Base-by-base conservation (phyloP, 2,797 vertebrate species). In the Setipinna tenuifilis region DNA sequence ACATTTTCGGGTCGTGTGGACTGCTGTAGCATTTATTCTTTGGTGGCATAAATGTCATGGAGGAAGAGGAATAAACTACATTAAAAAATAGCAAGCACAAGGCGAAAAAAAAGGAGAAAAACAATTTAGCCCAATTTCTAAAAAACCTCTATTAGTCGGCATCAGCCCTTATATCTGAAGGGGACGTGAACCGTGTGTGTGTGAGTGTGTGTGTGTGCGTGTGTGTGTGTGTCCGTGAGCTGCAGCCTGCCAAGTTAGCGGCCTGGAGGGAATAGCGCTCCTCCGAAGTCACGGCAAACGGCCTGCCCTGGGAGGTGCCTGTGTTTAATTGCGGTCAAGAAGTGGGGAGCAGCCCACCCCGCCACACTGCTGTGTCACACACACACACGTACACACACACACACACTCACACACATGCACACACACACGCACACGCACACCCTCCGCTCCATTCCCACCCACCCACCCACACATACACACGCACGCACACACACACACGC, bases 1-100 rank as follows among this genome's bases (percentile, higher is more conserved):
- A 90, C 92, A 89, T 91, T 91, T 93, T 89, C 81, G 89, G 91
- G 83, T 35, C 35, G 68, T 35, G 16, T 17, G 16, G 16, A 75
- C 28, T 75, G 16, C 3, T 17, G 25, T 28, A 17, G 12, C 16
- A 19, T 12, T 35, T 35, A 19, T 14, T 75, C 17, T 75, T 75
- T 35, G 12, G 28, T 4, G 12, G 28, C 6, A 28, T 28, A 68
- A 68, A 68, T 35, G 25, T 68, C 61, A 68, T 68, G 5, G 0
- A 12, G 14, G 23, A 12, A 19, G 5, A 75, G 19, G 9, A 41
- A 58, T 35, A 83, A 41, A 41, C 5, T 12, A 57, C 35, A 31
- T 21, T 21, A 12, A 68, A 68, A 21, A 84, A 23, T 5, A 50
- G 11, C 1, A 28, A 54, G 62, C 31, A 75, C 19, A 41, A 23